Conservation (phyloP, 2,113 vertebrate species). For the Xiphophorus couchianus region DNA sequence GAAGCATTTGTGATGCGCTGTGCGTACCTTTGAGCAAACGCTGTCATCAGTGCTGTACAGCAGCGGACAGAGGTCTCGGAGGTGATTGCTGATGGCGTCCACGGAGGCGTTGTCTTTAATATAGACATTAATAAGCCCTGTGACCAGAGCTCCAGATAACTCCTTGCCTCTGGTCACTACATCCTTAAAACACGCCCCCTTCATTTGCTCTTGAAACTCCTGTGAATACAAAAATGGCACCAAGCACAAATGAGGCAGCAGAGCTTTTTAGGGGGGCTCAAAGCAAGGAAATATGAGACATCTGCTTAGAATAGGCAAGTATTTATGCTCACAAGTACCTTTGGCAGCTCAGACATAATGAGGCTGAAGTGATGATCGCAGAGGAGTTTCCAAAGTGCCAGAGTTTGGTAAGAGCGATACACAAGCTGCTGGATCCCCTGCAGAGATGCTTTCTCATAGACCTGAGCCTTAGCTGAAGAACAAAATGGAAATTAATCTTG, state of each 20-base stretch:
- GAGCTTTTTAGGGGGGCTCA: background rate
- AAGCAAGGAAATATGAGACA: background rate
- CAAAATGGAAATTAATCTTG: background rate
- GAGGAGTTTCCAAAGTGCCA: slow-evolving; percentile 95
- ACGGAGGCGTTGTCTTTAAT: slow-evolving; percentile 95
- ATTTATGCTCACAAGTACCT: slow-evolving; percentile 78
- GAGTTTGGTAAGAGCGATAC: slow-evolving; percentile 91
- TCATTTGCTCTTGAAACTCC: slow-evolving; percentile 96
- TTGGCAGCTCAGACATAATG: slow-evolving; percentile 92
- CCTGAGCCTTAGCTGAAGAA: slow-evolving; percentile 88
- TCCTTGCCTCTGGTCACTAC: slow-evolving; percentile 92
- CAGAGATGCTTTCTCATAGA: slow-evolving; percentile 91
- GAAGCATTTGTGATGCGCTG: background rate
- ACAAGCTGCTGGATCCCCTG: slow-evolving; percentile 94
- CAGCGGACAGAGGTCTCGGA: slow-evolving; percentile 92
- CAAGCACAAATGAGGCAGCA: background rate
- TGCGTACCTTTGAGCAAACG: slow-evolving; percentile 92
- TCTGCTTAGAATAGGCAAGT: background rate
- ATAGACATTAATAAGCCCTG: slow-evolving; percentile 94
- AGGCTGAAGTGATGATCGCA: slow-evolving; percentile 95
- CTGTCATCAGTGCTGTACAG: slow-evolving; percentile 96
- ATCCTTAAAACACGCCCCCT: slow-evolving; percentile 92
- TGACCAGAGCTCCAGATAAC: slow-evolving; percentile 91
- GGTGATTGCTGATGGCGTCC: slow-evolving; percentile 91
- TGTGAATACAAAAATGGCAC: slow-evolving; percentile 52